Percentiles rank a stretch among this genome's conserved stretches.
These are phyloP conservation scores for Odobenus rosmarus DNA, from an alignment of 2,113 vertebrate species.

Conservation along the genomic window DNA sequence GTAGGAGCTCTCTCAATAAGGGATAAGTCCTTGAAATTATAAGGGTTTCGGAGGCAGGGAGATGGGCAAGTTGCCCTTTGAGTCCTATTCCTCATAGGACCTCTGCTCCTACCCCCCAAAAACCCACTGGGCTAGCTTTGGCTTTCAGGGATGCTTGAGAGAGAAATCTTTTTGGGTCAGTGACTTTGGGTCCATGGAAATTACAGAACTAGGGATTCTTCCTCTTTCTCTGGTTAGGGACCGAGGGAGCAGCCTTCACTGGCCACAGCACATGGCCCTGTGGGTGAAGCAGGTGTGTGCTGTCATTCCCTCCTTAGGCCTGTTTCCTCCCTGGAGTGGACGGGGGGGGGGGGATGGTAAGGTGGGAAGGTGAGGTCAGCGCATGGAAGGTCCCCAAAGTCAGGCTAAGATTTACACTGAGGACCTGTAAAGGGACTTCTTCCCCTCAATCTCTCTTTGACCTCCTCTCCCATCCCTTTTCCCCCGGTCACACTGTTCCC, in stretches of 20 bases:
- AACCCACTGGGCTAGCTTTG: not conserved
- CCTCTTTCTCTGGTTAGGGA: not conserved
- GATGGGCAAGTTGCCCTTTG: not conserved
- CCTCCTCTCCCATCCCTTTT: rapidly evolving
- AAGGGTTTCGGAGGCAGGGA: not conserved
- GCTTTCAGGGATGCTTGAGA: not conserved
- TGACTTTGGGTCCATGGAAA: not conserved
- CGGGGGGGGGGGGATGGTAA: rapidly evolving
- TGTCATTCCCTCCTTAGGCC: not conserved
- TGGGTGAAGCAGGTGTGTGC: not conserved
- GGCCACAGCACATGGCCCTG: rapidly evolving
- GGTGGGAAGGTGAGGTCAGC: not conserved
- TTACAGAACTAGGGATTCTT: not conserved
- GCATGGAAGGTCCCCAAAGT: not conserved
- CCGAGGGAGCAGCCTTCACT: not conserved
- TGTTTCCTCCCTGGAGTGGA: not conserved
- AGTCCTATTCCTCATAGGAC: not conserved
- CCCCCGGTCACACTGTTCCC: not conserved
- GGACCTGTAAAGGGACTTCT: not conserved
- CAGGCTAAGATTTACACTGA: not conserved
- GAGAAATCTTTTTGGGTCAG: not conserved
- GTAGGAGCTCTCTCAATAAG: not conserved
- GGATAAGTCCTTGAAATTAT: not conserved
- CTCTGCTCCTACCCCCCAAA: too few relatives aligned
- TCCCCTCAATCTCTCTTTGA: not conserved